Conservation (phyloP, 1,140 invertebrate genomes). For the Drosophila mojavensis region DNA sequence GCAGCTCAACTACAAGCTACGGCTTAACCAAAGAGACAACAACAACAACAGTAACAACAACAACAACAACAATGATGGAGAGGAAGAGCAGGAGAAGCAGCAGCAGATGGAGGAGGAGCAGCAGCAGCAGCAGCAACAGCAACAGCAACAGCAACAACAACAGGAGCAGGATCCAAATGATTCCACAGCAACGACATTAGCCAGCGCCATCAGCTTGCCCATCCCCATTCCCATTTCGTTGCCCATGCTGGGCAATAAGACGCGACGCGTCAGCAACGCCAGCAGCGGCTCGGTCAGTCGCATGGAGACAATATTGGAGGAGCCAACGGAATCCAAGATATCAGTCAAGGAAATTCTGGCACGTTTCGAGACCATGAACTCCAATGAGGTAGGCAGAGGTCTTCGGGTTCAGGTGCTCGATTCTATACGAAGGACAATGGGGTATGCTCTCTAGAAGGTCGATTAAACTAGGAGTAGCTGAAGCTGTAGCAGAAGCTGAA, state of each 20-base stretch:
- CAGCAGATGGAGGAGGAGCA: background rate
- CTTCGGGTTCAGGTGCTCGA: background rate
- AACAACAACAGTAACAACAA: slow-evolving; percentile 47
- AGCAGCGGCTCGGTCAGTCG: slow-evolving; percentile 87
- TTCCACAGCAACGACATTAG: background rate
- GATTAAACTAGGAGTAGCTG: too few relatives aligned
- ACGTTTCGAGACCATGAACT: slow-evolving; percentile 89
- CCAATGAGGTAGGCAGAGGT: slow-evolving; percentile 56
- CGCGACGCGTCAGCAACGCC: slow-evolving; percentile 84
- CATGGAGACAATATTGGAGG: slow-evolving; percentile 93
- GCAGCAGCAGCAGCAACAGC: slow-evolving; percentile 5
- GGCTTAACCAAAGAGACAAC: slow-evolving; percentile 59
- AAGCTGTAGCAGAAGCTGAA: too few relatives aligned
- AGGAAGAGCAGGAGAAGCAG: slow-evolving; percentile 8
- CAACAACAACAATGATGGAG: slow-evolving; percentile 9
- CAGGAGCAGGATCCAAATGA: background rate
- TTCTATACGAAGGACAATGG: too few relatives aligned
- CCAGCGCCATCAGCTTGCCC: slow-evolving; percentile 6
- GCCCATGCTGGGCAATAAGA: slow-evolving; percentile 43
- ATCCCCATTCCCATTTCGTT: slow-evolving; percentile 10
- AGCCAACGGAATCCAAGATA: slow-evolving; percentile 89
- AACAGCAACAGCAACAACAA: background rate
- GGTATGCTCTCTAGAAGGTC: too few relatives aligned
- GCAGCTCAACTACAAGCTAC: slow-evolving; percentile 62
- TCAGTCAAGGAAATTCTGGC: slow-evolving; percentile 92